Base-by-base conservation (phyloP, 2,113 vertebrate genomes). In the Paradoxurus hermaphroditus region DNA sequence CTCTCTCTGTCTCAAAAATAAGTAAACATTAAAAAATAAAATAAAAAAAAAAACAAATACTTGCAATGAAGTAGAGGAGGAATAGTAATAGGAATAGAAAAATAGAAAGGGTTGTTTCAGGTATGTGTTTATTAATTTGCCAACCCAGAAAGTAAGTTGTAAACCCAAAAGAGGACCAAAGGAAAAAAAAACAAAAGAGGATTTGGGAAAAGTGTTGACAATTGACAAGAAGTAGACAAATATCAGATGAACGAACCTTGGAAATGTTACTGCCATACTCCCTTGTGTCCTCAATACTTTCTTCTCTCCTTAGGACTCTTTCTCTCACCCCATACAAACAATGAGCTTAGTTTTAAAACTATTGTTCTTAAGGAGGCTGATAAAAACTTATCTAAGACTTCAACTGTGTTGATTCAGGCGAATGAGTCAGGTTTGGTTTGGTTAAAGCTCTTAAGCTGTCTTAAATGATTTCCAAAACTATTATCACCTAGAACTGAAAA, bases 391-490 rank as follows among this genome's bases (percentile, higher is more conserved):
- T 79, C 31, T 65, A 36, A 95, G 21, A 92, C 5, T 56, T 70
- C 86, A 56, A 62, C 59, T 87, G 7, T 79, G 36, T 3, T 68
- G 81, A 70, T 73, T 90, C 8, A 62, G 59, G 29, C 14, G 67
- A 90, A 39, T 83, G 51, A 67, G 14, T 44, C 36, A 94, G 36
- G 7, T 39, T 75, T 62, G 7, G 3, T 86, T 94, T 94, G 68
- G 36, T 63, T 62, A 78, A 88, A 78, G 36, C 19, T 90, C 46
- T 85, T 93, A 90, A 85, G 56, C 67, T 65, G 79, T 27, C 19
- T 95, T 90, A 81, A 93, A 34, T 73, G 19, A 39, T 67, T 91
- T 97, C 63, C 19, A 72, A 94, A 97, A 93, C 27, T 72, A 63
- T 29, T 46, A 70, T 93, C 29, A 70, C 29, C 36, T 89, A 39